Evolutionary conservation across 92 coral and sea anemone genomes (phyloP), one percentile per base, ranked within the genome.

Genomic region (Phenganax stokvisi): DNA sequence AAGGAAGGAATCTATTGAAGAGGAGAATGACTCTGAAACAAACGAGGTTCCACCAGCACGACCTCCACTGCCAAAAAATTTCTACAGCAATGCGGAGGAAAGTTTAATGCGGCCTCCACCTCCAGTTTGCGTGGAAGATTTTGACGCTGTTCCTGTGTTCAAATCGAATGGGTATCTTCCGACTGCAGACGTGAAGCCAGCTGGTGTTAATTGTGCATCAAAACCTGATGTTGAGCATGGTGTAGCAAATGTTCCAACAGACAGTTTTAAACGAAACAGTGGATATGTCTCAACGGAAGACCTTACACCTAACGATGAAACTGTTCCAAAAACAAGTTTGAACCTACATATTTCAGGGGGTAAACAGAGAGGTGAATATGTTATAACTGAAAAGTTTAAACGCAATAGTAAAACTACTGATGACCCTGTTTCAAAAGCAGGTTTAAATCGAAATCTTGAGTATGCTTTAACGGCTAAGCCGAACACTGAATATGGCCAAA

Each of bases 41-140:
- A 67, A 55, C 37, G 83, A 79, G 30, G 71, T 79, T 13, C 83
- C 83, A 20, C 83, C 83, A 37, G 83, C 63, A 54, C 83, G 83
- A 1, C 83, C 83, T 8, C 83, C 83, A 10, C 55, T 79, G n/a
- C 83, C 83, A 10, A 20, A 79, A 29, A 51, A 79, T 69, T 79
- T 79, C 65, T 79, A 79, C 66, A 77, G 81, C 67, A 77, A 71
- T 54, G 8, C 60, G 52, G 83, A 79, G 57, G 83, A 79, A 17
- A 62, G 63, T 27, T 29, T 52, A 37, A 44, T 17, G 62, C n/a
- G 83, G 28, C 83, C 83, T 60, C 83, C 83, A 9, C 83, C 73
- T 11, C 83, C 83, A 12, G 51, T 54, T 64, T 53, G 12, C n/a
- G 30, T 8, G 30, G 61, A 29, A 9, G 73, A 68, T 25, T 7